phyloP scores from a whole-genome alignment of 2,888 invertebrate species.

The Acleris literana region DNA sequence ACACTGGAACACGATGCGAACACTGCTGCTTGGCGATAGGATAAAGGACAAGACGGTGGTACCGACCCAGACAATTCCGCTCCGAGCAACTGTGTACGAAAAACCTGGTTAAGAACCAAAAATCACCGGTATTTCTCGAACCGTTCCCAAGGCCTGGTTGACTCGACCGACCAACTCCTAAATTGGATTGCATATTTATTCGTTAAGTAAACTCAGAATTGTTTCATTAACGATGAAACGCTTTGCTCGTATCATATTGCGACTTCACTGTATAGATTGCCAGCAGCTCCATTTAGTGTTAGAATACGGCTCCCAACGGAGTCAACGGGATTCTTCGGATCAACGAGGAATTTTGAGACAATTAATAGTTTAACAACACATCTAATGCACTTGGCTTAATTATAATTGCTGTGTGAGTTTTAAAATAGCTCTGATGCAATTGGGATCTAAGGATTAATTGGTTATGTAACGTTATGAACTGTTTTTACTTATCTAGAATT shows the following conservation, averaged over 20 bases:
- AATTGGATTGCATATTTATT: no score
- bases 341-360: slow-evolving; percentile 62
- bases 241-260: slow-evolving; percentile 2
- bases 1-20: no score
- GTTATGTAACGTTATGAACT: slow-evolving; percentile 11
- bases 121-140: no score
- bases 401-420: slow-evolving; percentile 33
- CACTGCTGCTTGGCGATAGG: no score
- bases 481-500: not conserved
- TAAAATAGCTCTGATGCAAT: slow-evolving; percentile 33
- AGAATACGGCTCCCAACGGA: not conserved
- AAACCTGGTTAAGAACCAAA: no score
- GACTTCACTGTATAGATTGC: slow-evolving; percentile 4
- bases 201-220: no score
- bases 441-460: slow-evolving; percentile 27
- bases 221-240: no score
- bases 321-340: slow-evolving; percentile 41
- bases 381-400: slow-evolving; percentile 43
- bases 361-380: slow-evolving; percentile 51
- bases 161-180: no score
- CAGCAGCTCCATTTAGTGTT: not conserved
- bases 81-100: no score
- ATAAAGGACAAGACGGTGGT: no score
- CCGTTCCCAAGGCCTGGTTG: no score
- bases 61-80: no score